A percentile compares a stretch with the other conserved stretches of the same genome.
Conservation (phyloP, 1,140 invertebrate genomes). For the Berghia stephanieae region DNA sequence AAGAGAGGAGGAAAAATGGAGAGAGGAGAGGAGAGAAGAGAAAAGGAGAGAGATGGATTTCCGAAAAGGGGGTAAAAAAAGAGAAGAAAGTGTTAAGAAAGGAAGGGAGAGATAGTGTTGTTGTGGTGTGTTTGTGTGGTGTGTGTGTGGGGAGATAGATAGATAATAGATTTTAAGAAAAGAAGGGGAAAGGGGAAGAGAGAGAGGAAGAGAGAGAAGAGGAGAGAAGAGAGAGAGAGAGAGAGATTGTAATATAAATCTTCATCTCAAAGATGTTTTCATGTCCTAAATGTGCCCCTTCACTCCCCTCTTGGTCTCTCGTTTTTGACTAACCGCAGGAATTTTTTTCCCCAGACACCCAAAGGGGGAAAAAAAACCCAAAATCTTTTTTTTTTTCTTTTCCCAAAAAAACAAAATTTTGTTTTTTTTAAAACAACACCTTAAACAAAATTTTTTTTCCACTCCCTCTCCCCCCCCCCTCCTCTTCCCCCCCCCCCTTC, state of each 20-base stretch:
- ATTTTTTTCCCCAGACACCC: no score
- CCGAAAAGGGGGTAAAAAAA: neutral
- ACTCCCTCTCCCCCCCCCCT: no score
- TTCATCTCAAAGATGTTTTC: no score
- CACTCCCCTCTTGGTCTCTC: no score
- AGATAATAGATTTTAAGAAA: neutral
- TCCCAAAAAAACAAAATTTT: no score
- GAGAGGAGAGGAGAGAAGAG: neutral
- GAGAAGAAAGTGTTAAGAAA: neutral
- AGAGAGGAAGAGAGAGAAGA: neutral
- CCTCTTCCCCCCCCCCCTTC: neutral
- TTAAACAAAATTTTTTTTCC: no score
- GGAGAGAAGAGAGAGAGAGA: neutral
- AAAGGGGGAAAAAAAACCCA: no score
- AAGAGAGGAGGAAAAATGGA: neutral
- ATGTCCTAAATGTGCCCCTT: no score
- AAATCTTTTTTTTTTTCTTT: no score
- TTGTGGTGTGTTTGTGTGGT: no score
- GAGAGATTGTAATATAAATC: neutral
- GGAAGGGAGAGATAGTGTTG: neutral
- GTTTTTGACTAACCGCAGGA: no score
- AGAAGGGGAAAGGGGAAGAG: neutral
- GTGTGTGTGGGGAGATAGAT: neutral
- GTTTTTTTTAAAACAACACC: no score
- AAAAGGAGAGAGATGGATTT: neutral